These are phyloP conservation scores for Cygnus olor DNA, from an alignment of 2,797 vertebrate genomes.

Conservation along the genomic window DNA sequence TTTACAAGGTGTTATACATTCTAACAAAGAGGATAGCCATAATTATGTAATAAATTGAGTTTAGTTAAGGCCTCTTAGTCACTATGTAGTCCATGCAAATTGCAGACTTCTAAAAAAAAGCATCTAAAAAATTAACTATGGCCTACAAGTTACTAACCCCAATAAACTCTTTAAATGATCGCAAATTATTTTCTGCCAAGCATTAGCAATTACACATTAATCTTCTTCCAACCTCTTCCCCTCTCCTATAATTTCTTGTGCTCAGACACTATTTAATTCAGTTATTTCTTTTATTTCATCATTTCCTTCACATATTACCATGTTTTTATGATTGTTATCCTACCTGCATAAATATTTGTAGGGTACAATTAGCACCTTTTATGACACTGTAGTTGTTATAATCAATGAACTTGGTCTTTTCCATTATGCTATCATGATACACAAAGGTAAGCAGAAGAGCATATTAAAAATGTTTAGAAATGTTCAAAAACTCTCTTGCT, in stretches of 20 bases:
- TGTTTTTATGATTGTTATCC: neutral
- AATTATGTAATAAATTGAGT: neutral
- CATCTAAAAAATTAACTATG: neutral
- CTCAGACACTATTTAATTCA: neutral
- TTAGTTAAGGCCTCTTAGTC: neutral
- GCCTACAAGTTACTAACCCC: neutral
- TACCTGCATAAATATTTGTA: conserved; percentile 10
- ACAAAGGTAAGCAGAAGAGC: neutral
- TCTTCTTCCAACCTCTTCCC: neutral
- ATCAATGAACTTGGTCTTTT: neutral
- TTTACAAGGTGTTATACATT: neutral
- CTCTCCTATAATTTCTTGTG: neutral
- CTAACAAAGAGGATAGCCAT: neutral
- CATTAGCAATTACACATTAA: neutral
- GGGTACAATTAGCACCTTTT: neutral
- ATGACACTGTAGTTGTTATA: neutral
- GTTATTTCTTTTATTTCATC: neutral
- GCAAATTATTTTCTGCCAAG: neutral
- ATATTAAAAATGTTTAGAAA: neutral
- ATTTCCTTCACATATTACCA: neutral
- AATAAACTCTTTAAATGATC: neutral
- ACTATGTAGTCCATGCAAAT: neutral
- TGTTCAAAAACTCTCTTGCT: neutral
- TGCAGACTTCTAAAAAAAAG: neutral
- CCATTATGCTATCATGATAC: neutral